Evolutionary conservation across 2,888 invertebrate genomes (phyloP), one percentile per base, ranked within the genome.

Genomic region (Rhogogaster chlorosoma): DNA sequence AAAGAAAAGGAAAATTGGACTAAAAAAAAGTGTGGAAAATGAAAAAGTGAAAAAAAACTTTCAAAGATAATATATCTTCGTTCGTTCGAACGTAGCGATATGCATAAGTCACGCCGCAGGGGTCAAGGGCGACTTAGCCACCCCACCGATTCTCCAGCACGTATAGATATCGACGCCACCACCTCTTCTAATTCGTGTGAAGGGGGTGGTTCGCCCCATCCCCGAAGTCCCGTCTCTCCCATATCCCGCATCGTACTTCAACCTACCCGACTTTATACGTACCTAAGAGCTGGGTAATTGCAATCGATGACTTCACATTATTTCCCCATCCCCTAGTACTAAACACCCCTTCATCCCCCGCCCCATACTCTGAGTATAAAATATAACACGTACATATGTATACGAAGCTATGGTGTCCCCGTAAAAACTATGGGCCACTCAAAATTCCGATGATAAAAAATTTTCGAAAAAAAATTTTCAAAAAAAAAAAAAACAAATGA

Each of bases 41-140:
- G 10, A 42, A 42, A 45, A 12, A n/a, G 6, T n/a, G 71, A 75
- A 42, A 38, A 71, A 38, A 22, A 26, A n/a, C 18, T 29, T 45
- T 49, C 75, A 5, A 75, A 84, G 89, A 88, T 91, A 91, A 90
- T 88, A 92, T 88, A 92, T 92, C 91, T 92, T 91, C 89, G 91
- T 92, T 91, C 89, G 91, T 92, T 92, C 91, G 89, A 88, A 86
- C 86, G 85, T 86, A 73, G 88, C 86, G 88, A 42, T 32, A 15
- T n/a, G n/a, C 29, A 89, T 90, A 90, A 91, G 90, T 92, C 91
- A 91, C 91, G 89, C 91, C 86, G 90, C 87, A 86, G 90, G 90
- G 89, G 87, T 80, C 80, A 80, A 87, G 87, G 86, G 86, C 88
- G 87, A 89, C 89, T 90, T 89, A 92, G 91, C 90, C 90, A 92